A percentile compares a stretch with the other conserved stretches of the same genome.
Evolutionary conservation across 2,888 invertebrate species (phyloP).

Genomic region (Aleiodes alternator): DNA sequence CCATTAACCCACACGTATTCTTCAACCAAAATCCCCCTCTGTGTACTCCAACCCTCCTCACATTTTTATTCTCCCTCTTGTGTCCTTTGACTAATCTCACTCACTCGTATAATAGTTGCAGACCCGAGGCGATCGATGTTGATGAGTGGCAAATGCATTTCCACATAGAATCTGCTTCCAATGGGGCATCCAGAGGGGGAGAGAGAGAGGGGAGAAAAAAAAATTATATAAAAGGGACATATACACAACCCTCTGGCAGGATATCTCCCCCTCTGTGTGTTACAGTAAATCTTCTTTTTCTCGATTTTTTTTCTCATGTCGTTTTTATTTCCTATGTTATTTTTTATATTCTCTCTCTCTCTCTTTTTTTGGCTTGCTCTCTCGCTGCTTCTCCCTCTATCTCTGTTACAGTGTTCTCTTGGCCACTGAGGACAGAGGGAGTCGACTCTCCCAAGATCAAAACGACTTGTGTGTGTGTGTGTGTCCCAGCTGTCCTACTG

Average conservation of each 20-base stretch:
- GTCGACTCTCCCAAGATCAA: conserved; percentile 65
- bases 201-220: background rate
- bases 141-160: conserved; percentile 62
- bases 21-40: conserved; percentile 4
- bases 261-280: conserved; percentile 28
- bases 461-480: conserved; percentile 44
- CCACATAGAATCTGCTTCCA: conserved; percentile 31
- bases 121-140: conserved; percentile 64
- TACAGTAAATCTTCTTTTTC: conserved; percentile 6
- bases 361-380: conserved; percentile 47
- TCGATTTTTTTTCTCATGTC: conserved; percentile 44
- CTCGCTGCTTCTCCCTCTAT: conserved; percentile 66
- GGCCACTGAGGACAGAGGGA: conserved; percentile 71
- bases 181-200: conserved; percentile 13
- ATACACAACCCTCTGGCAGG: conserved; percentile 30
- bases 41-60: conserved; percentile 30
- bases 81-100: conserved; percentile 38
- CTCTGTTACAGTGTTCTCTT: conserved; percentile 68
- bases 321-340: conserved; percentile 37
- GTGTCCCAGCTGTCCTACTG: conserved; percentile 67
- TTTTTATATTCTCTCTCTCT: conserved; percentile 53
- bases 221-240: background rate
- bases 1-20: conserved; percentile 14
- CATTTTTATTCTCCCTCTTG: conserved; percentile 37
- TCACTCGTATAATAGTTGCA: conserved; percentile 23